These are phyloP conservation scores for Anneissia japonica DNA, from an alignment of 35 echinoderm and acorn worm species.

Conservation along the genomic window DNA sequence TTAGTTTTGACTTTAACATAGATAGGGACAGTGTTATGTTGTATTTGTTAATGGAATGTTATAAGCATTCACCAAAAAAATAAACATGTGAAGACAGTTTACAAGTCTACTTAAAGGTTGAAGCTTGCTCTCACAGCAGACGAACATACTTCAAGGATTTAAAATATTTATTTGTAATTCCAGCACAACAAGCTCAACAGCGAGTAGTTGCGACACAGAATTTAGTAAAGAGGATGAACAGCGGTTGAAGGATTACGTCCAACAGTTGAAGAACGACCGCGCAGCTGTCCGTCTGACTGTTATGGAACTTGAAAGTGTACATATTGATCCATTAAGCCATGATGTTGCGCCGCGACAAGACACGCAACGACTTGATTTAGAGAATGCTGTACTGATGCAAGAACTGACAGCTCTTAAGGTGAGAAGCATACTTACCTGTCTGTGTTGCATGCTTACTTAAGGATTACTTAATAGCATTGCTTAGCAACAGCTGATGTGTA, in stretches of 20 bases:
- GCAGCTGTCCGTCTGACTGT: conserved; percentile 86
- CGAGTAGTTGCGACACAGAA: conserved; percentile 90
- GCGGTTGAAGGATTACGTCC: conserved; percentile 77
- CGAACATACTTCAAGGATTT: neutral
- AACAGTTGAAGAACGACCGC: conserved; percentile 95
- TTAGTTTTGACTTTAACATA: no score
- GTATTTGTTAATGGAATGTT: no score
- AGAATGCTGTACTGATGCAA: conserved; percentile 99
- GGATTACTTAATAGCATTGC: neutral
- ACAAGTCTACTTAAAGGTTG: neutral
- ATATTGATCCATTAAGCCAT: conserved; percentile 70
- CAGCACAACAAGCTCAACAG: conserved; percentile 90
- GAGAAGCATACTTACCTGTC: neutral
- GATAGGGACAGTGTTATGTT: no score
- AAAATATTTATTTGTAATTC: neutral
- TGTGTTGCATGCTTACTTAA: neutral
- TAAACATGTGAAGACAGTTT: neutral
- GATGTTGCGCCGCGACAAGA: conserved; percentile 47
- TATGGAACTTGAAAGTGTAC: conserved; percentile 89
- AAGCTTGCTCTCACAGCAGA: neutral
- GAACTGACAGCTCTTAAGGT: conserved; percentile 92
- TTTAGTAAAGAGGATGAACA: conserved; percentile 93
- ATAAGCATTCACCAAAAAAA: no score
- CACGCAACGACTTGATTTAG: conserved; percentile 82
- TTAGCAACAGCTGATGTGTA: neutral